Percentiles rank a stretch among this genome's conserved stretches.
Evolutionary conservation across 2,113 vertebrate genomes (phyloP).

Genomic region (Oreotrochilus melanogaster): DNA sequence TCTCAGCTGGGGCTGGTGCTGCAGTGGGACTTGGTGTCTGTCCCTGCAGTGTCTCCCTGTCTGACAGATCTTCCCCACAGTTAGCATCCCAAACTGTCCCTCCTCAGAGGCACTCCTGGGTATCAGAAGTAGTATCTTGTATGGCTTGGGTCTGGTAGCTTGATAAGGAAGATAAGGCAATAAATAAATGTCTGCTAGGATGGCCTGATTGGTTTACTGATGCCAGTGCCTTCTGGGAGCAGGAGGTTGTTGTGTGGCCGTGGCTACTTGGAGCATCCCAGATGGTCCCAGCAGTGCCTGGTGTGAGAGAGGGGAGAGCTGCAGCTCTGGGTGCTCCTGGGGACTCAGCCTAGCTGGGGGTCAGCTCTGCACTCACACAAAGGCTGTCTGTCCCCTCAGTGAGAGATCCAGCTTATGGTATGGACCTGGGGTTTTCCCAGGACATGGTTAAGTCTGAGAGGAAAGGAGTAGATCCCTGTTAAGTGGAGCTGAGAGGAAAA

Average conservation of each 20-base stretch:
- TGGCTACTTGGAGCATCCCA: rapidly evolving
- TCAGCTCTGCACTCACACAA: neutral
- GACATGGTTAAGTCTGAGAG: neutral
- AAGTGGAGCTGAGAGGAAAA: slow-evolving; percentile 7
- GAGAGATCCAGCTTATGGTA: neutral
- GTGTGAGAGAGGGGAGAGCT: neutral
- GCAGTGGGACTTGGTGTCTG: neutral
- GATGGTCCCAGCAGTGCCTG: neutral
- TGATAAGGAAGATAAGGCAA: neutral
- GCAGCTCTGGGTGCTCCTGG: neutral
- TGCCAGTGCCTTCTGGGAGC: neutral
- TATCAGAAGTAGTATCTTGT: neutral
- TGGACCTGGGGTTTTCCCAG: neutral
- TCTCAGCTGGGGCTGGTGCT: neutral
- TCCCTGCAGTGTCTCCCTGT: neutral
- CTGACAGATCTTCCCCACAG: neutral
- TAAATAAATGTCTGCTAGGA: neutral
- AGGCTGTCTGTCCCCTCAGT: neutral
- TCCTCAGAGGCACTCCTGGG: neutral
- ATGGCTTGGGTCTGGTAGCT: neutral
- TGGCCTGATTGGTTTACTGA: neutral
- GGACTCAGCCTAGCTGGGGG: neutral
- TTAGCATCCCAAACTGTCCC: neutral
- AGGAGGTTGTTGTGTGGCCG: neutral
- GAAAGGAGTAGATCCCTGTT: neutral